Base-by-base conservation (phyloP, 2,888 invertebrate species). In the Stenodema calcarata region DNA sequence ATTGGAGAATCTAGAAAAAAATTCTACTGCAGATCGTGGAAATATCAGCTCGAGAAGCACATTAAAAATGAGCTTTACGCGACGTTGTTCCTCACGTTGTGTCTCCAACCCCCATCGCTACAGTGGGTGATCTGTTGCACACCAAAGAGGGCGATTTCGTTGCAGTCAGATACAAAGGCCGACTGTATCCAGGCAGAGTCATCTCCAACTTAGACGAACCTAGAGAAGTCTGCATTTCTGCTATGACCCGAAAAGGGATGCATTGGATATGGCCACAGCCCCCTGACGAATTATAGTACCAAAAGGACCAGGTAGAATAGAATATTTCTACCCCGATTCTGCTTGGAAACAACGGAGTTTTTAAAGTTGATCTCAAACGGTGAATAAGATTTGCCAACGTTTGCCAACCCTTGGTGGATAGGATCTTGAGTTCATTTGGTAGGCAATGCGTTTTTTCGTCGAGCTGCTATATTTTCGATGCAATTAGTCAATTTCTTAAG, bases 141-240 rank as follows among this genome's bases (percentile, higher is more conserved):
- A 16, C 7, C 54, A 54, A 54, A 1, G 54, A 54, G 54, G 54
- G 54, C 18, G 54, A 54, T n/a, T 54, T 54, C 54, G n/a, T 54
- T 54, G 54, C 54, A 54, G 54, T 54, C 54, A 54, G 7, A 2
- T 54, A 54, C 54, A 54, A 54, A 54, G 18, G 54, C 54, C 54
- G 54, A 54, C 18, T 6, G 54, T 18, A 54, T 54, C 54, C 54
- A 54, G 54, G 18, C 9, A 54, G 18, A 6, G 7, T 54, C 54
- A 54, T 54, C 54, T 3, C 2, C 18, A 2, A 18, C 54, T 54
- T 70, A 28, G 28, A 70, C 6, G 28, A 16, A 70, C 1, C 14
- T 70, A 28, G 70, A 70, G 70, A 70, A 70, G 70, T 35, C 35
- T 70, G 70, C 70, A 35, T 70, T 28, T 70, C 70, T 70, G 70